phyloP scores from a whole-genome alignment of 2,888 invertebrate genomes.

The Protophormia terraenovae region DNA sequence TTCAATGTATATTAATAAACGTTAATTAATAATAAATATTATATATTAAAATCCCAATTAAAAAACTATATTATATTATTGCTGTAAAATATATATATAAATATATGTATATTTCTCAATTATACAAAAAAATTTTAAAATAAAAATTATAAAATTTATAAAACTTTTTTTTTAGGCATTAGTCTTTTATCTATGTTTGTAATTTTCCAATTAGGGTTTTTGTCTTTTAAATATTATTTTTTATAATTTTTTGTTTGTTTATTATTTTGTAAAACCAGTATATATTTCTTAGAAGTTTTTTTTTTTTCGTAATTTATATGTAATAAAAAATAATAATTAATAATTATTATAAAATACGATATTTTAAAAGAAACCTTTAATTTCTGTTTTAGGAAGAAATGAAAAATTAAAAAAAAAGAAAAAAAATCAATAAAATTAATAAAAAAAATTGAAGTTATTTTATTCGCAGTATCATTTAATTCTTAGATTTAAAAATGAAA shows the following conservation, averaged over 20 bases:
- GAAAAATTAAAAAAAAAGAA: conserved; percentile 3
- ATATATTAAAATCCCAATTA: neutral
- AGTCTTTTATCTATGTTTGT: no score
- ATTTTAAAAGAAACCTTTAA: conserved; percentile 45
- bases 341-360: conserved; percentile 15
- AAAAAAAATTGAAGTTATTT: neutral
- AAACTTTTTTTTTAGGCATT: no score
- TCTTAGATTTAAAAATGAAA: no score
- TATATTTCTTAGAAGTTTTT: conserved; percentile 40
- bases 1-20: neutral
- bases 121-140: conserved; percentile 25
- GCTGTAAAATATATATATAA: conserved; percentile 57
- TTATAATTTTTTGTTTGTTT: neutral
- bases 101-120: conserved; percentile 48
- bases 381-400: conserved; percentile 54
- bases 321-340: conserved; percentile 1
- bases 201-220: neutral
- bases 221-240: neutral
- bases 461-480: conserved; percentile 77
- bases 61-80: no score
- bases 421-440: neutral
- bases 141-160: no score
- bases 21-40: neutral
- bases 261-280: no score
- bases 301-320: conserved; percentile 40